These are phyloP conservation scores for Elymnias hypermnestra DNA, from an alignment of 1,140 invertebrate species.

Conservation along the genomic window DNA sequence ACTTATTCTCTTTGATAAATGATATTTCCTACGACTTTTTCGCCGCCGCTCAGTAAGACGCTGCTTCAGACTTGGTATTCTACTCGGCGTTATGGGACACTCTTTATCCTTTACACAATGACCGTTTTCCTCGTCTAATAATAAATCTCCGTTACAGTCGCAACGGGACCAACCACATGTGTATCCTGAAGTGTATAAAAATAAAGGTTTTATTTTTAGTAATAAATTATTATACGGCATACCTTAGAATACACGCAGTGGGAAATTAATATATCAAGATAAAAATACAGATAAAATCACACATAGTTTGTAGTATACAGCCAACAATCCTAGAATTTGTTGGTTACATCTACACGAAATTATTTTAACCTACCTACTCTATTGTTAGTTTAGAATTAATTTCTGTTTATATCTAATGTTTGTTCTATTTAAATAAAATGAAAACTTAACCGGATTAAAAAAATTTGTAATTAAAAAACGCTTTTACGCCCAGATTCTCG, in stretches of 20 bases:
- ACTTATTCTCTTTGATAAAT: slow-evolving; percentile 18
- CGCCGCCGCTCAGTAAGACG: not conserved
- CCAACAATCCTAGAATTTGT: not conserved
- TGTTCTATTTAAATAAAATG: too few relatives aligned
- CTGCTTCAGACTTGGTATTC: not conserved
- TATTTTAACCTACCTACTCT: not conserved
- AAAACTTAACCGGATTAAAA: too few relatives aligned
- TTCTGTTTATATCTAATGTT: too few relatives aligned
- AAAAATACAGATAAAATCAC: too few relatives aligned
- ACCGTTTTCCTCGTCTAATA: slow-evolving; percentile 31
- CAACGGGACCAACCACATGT: slow-evolving; percentile 57
- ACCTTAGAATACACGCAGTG: too few relatives aligned
- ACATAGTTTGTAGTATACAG: not conserved
- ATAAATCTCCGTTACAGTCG: slow-evolving; percentile 39
- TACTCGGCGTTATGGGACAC: slow-evolving; percentile 13
- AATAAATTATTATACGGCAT: too few relatives aligned
- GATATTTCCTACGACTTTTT: slow-evolving; percentile 2
- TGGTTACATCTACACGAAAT: not conserved
- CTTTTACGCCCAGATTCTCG: too few relatives aligned
- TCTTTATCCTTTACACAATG: slow-evolving; percentile 24
- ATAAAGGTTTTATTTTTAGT: too few relatives aligned
- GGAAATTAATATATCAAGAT: too few relatives aligned
- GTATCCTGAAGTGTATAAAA: slow-evolving; percentile 31
- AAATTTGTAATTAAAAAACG: too few relatives aligned
- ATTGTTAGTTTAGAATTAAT: not conserved